phyloP scores from a whole-genome alignment of 2,113 vertebrate genomes.

The Leptocoma aspasia region DNA sequence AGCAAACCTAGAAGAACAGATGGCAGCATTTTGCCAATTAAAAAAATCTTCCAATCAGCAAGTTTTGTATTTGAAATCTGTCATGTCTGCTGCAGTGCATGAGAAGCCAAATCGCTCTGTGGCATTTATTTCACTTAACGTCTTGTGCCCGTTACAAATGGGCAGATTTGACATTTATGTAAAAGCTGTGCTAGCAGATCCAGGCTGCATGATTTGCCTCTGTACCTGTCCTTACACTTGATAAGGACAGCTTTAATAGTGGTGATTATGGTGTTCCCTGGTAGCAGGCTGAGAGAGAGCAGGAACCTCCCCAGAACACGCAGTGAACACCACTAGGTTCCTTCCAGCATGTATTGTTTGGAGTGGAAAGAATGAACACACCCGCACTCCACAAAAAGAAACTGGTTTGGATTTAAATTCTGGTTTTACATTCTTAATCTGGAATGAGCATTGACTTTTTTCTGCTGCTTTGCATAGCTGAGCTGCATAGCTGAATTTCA shows the following conservation, averaged over 20 bases:
- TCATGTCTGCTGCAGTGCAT: background rate
- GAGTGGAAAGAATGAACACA: background rate
- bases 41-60: background rate
- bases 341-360: background rate
- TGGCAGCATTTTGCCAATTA: background rate
- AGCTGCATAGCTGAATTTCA: background rate
- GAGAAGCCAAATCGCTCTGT: background rate
- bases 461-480: slow-evolving; percentile 24
- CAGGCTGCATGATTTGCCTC: background rate
- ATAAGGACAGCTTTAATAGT: background rate
- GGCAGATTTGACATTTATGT: background rate
- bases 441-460: background rate
- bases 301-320: background rate
- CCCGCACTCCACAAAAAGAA: background rate
- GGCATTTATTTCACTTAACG: background rate
- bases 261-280: background rate
- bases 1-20: background rate
- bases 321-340: too few relatives aligned
- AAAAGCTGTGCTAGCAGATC: background rate
- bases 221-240: background rate
- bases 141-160: background rate
- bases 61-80: background rate
- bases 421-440: background rate
- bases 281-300: background rate
- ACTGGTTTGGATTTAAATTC: background rate